Evolutionary conservation across 2,113 vertebrate species (phyloP), one percentile per base, ranked within the genome.

Genomic region (Aldabrachelys gigantea): DNA sequence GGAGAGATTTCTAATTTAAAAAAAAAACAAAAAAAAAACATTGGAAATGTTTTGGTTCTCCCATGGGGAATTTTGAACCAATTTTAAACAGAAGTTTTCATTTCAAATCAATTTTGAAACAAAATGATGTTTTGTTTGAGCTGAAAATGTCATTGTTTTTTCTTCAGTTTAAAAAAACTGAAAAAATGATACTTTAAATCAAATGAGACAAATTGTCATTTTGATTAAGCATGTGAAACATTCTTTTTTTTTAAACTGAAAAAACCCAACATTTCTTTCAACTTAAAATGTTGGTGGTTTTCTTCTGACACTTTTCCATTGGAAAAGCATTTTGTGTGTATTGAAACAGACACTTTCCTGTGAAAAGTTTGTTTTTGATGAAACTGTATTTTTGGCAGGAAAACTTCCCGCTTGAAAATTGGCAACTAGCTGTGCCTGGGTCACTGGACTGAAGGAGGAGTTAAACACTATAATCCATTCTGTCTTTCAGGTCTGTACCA

Each of bases 401-500:
- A 84, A 90, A 5, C 1, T 80, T 89, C 94, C 53, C 5, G 57
- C 72, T 83, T 85, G 1, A 90, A 91, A 65, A 65, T 81, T 41
- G 54, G 89, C 10, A 24, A 9, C 11, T 47, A 10, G 38, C 25
- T 83, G 10, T 92, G 3, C 17, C 17, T 16, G 9, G 31, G 17
- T 57, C 7, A 38, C 27, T 52, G 78, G 86, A 87, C 57, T 10
- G 1, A 53, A 7, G 17, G 21, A 69, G 1, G 6, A 10, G 88
- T 89, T 35, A 16, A 56, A 10, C 9, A 21, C 2, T 5, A 57
- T 86, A 88, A 49, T 56, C 53, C 54, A 27, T 6, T 80, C 31
- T 50, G 13, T 78, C 41, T 57, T 81, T 82, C 56, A 6, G 19
- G 0, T 0, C 56, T 88, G n/a, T 3, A 2, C 29, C 91, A 87